Evolutionary conservation across 1,140 invertebrate species (phyloP).

Genomic region (Melitaea cinxia): DNA sequence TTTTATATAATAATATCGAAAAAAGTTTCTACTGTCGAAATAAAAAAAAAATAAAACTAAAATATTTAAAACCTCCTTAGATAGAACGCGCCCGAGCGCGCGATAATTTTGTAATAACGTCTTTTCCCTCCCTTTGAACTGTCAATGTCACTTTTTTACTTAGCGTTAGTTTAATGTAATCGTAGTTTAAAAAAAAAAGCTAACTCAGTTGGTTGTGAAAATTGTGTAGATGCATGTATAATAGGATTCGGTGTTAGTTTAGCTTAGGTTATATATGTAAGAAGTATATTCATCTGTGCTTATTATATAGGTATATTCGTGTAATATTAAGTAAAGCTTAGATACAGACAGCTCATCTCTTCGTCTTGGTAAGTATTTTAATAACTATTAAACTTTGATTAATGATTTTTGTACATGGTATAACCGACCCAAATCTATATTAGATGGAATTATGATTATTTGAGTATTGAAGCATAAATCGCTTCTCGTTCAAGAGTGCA

Average conservation of each 20-base stretch:
- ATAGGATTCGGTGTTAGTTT: slow-evolving; percentile 36
- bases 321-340: slow-evolving; percentile 24
- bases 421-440: no score
- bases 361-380: slow-evolving; percentile 31
- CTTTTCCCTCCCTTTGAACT: slow-evolving; percentile 5
- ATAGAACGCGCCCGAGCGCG: slow-evolving; percentile 15
- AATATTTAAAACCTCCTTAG: slow-evolving; percentile 12
- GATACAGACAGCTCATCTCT: slow-evolving; percentile 18
- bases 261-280: slow-evolving; percentile 39
- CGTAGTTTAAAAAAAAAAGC: slow-evolving; percentile 29
- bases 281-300: slow-evolving; percentile 34
- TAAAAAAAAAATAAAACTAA: slow-evolving; percentile 17
- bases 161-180: slow-evolving; percentile 22
- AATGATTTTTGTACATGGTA: no score
- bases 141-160: slow-evolving; percentile 14
- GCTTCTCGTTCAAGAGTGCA: no score
- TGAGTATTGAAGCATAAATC: no score
- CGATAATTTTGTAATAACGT: slow-evolving; percentile 9
- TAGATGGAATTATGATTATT: no score
- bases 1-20: slow-evolving; percentile 44
- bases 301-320: slow-evolving; percentile 34
- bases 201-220: slow-evolving; percentile 51
- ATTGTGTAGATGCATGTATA: slow-evolving; percentile 42
- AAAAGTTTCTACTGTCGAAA: slow-evolving; percentile 46
- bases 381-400: no score